These are phyloP conservation scores for Apamea anceps DNA, from an alignment of 2,888 invertebrate species.

Conservation along the genomic window DNA sequence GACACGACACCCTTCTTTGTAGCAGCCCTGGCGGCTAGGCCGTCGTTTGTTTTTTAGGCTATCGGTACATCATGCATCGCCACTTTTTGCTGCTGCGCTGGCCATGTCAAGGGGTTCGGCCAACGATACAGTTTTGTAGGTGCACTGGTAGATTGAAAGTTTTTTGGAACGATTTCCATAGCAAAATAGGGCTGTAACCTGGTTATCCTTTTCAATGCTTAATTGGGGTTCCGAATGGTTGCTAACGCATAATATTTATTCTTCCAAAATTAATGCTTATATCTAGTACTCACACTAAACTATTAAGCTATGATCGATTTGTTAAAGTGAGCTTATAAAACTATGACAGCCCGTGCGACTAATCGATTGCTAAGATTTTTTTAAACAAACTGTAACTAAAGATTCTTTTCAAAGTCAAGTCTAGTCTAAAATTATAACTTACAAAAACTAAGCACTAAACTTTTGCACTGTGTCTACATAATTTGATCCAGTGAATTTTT, in stretches of 20 bases:
- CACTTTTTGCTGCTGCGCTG: constrained; percentile 12
- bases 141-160: neutral
- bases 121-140: constrained; percentile 24
- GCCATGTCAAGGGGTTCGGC: constrained; percentile 7
- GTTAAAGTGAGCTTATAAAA: neutral
- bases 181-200: neutral
- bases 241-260: neutral
- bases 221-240: neutral
- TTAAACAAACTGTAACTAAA: neutral
- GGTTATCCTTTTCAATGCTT: neutral
- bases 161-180: neutral
- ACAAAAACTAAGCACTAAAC: neutral
- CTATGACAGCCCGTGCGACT: neutral
- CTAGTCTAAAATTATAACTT: neutral
- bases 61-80: constrained; percentile 19
- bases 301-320: neutral
- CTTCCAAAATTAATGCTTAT: neutral
- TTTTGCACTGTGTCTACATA: neutral
- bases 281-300: neutral
- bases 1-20: constrained; percentile 57
- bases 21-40: neutral
- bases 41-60: constrained; percentile 45
- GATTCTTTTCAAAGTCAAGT: neutral
- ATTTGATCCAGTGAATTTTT: neutral
- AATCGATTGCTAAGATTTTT: neutral